Evolutionary conservation across 2,888 invertebrate species (phyloP).

Genomic region (Oxycera nigricornis): DNA sequence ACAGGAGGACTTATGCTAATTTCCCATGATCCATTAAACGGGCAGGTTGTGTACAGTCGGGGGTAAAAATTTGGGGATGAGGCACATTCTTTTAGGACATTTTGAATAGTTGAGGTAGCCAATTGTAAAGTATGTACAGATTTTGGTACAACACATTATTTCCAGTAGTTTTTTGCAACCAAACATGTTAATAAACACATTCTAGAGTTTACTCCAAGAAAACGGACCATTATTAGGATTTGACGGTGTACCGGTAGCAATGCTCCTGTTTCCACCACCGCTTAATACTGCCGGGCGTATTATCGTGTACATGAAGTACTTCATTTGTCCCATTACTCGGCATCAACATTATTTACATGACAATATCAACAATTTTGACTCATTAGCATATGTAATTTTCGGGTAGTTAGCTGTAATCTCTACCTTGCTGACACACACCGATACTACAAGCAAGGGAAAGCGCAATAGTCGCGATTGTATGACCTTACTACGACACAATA

Average conservation of each 20-base stretch:
- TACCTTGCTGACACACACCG: neutral
- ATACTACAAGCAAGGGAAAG: neutral
- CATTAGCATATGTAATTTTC: slow-evolving; percentile 47
- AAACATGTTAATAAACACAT: no score
- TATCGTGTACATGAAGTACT: slow-evolving; percentile 31
- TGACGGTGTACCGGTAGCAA: neutral
- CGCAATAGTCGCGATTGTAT: neutral
- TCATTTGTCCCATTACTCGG: slow-evolving; percentile 43
- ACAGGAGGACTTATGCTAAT: slow-evolving; percentile 14
- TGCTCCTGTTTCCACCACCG: neutral
- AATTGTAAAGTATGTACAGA: no score
- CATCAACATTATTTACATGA: slow-evolving; percentile 52
- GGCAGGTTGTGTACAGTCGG: no score
- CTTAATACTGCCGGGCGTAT: neutral
- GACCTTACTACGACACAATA: slow-evolving; percentile 9
- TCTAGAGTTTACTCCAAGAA: no score
- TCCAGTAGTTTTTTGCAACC: no score
- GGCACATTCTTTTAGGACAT: no score
- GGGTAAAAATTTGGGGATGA: no score
- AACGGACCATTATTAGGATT: no score
- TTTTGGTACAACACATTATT: no score
- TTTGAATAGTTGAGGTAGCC: no score
- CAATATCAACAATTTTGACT: slow-evolving; percentile 48
- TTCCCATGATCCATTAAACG: no score
- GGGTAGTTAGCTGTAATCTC: slow-evolving; percentile 42